Conservation (phyloP, 1,140 invertebrate species). For the Druon quercuslanigerum region DNA sequence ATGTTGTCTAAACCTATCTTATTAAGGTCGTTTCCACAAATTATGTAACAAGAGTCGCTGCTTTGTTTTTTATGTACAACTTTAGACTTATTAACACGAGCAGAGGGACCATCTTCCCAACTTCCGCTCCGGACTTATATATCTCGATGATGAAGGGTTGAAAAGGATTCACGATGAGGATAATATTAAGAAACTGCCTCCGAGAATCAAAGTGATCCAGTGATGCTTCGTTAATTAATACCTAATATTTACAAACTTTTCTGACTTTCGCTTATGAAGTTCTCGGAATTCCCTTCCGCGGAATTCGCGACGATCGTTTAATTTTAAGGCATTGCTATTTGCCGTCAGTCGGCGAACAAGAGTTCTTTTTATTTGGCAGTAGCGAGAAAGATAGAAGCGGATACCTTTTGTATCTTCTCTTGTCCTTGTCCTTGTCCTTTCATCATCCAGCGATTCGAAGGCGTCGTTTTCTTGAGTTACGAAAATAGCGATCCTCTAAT, state of each 20-base stretch:
- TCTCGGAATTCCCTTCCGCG: conserved; percentile 31
- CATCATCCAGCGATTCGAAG: background rate
- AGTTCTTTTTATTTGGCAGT: conserved; percentile 47
- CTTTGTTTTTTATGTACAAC: conserved; percentile 62
- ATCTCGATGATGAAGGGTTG: conserved; percentile 9
- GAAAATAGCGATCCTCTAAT: conserved; percentile 14
- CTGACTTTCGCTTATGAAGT: conserved; percentile 39
- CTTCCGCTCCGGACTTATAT: conserved; percentile 9
- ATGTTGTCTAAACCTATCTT: conserved; percentile 50
- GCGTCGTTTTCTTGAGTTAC: background rate
- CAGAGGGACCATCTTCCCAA: conserved; percentile 38
- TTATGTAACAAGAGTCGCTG: conserved; percentile 67
- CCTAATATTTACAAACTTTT: conserved; percentile 53
- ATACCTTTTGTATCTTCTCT: conserved; percentile 32
- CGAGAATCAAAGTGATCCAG: conserved; percentile 10
- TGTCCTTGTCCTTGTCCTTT: conserved; percentile 9
- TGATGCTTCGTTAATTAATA: conserved; percentile 40
- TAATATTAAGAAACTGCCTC: conserved; percentile 27
- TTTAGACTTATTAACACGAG: conserved; percentile 50
- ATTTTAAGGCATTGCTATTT: conserved; percentile 62
- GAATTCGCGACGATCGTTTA: conserved; percentile 45
- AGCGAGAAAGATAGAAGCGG: conserved; percentile 43
- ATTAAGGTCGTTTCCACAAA: conserved; percentile 59
- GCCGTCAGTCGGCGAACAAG: conserved; percentile 30
- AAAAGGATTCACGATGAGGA: background rate